Conservation (phyloP, 1,140 invertebrate species). For the Lethrus apterus region DNA sequence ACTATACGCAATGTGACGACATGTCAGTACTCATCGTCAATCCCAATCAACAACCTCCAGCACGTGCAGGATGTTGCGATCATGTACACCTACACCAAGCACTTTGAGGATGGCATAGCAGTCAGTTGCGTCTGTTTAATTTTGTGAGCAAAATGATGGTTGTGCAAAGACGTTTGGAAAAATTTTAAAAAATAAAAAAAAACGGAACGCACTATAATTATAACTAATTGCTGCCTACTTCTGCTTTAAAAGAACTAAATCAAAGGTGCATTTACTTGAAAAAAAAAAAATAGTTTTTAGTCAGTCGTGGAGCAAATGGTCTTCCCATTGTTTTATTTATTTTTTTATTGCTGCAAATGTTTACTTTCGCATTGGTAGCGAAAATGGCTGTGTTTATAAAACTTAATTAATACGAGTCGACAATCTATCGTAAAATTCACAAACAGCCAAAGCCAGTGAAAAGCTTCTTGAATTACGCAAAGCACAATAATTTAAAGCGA, state of each 20-base stretch:
- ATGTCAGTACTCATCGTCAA: constrained; percentile 22
- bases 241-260: not conserved
- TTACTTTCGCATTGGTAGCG: no score
- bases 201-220: not conserved
- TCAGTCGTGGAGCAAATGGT: not conserved
- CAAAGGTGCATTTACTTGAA: not conserved
- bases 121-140: constrained; percentile 1
- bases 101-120: constrained; percentile 27
- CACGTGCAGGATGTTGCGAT: constrained; percentile 30
- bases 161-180: no score
- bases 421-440: no score
- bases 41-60: constrained; percentile 23
- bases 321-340: no score
- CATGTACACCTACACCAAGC: constrained; percentile 35
- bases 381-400: no score
- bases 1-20: constrained; percentile 38
- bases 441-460: no score
- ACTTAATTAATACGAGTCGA: no score
- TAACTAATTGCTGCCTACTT: not conserved
- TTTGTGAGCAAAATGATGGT: no score
- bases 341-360: no score
- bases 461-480: no score
- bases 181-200: not conserved
- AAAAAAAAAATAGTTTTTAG: not conserved
- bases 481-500: no score